Evolutionary conservation across 2,113 vertebrate species (phyloP), one percentile per base, ranked within the genome.

Genomic region (Falcunculus frontatus): DNA sequence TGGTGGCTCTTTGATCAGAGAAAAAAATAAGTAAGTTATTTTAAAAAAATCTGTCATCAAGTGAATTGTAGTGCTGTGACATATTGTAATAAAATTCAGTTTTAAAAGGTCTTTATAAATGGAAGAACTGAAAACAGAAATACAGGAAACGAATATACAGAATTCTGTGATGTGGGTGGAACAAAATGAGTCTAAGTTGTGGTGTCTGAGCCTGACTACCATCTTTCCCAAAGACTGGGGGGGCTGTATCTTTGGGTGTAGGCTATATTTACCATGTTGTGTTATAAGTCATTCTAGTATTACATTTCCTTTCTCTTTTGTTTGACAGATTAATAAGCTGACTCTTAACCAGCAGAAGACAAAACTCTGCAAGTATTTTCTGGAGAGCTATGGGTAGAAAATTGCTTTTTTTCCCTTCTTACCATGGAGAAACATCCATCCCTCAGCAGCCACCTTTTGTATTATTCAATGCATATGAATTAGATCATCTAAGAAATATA

Each of bases 1-100:
- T 92, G 81, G 60, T 4, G 9, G 39, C 8, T 60, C 60, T 96
- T 95, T 97, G 93, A 95, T 94, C 59, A 87, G 23, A 35, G 73
- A 81, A 67, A 80, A 80, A 88, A 73, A 50, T 4, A 10, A 50
- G 22, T 8, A 89, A 82, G n/a, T 50, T 33, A 65, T 83, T 91
- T 82, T 2, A 2, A 46, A 90, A 90, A 74, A 78, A 56, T 42
- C 83, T 90, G 57, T 94, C 92, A 89, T 75, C 79, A 68, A 68
- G 22, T 35, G 20, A 69, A 70, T 69, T 22, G 53, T 80, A 64
- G 17, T 80, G 30, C 32, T 91, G 44, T 87, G 72, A 93, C 50
- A 69, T 50, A 87, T 47, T 62, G 33, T 26, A 94, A 93, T 55
- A 85, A 85, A 96, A 93, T 63, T 44, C 37, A 70, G 50, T 80